A percentile compares a stretch with the other conserved stretches of the same genome.
Conservation (phyloP, 2,888 invertebrate genomes). For the Rhagium mordax region DNA sequence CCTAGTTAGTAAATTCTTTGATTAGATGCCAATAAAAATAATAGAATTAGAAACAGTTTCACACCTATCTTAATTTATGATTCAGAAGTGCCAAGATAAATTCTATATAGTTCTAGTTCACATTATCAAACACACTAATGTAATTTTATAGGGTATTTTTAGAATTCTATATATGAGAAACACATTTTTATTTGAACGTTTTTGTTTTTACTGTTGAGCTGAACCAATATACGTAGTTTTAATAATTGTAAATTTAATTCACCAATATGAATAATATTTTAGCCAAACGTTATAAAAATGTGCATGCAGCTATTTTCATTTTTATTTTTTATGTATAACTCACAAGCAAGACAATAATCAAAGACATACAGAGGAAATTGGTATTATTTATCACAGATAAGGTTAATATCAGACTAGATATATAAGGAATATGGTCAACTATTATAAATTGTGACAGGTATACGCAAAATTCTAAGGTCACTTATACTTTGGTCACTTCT, state of each 20-base stretch:
- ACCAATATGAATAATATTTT: neutral
- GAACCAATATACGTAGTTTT: neutral
- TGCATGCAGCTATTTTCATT: neutral
- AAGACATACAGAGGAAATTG: constrained; percentile 65
- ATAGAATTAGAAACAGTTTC: constrained; percentile 37
- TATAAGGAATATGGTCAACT: constrained; percentile 57
- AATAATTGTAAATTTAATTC: neutral
- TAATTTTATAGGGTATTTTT: constrained; percentile 12
- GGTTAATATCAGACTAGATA: constrained; percentile 68
- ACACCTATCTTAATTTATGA: constrained; percentile 39
- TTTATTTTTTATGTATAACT: neutral
- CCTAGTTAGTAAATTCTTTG: constrained; percentile 21
- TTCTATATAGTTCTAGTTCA: neutral
- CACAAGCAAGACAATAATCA: constrained; percentile 21
- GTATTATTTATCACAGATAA: constrained; percentile 70
- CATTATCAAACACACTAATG: constrained; percentile 5
- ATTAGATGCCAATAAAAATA: constrained; percentile 34
- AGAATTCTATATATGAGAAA: constrained; percentile 1
- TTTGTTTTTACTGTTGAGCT: neutral
- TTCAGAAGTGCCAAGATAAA: constrained; percentile 12
- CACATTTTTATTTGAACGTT: neutral
- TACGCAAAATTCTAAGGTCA: constrained; percentile 64
- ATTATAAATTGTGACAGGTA: constrained; percentile 47
- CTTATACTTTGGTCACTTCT: constrained; percentile 73
- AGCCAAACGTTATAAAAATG: neutral